These are phyloP conservation scores for Melanotaenia maccullochi DNA, from an alignment of 2,797 vertebrate genomes.

Conservation along the genomic window DNA sequence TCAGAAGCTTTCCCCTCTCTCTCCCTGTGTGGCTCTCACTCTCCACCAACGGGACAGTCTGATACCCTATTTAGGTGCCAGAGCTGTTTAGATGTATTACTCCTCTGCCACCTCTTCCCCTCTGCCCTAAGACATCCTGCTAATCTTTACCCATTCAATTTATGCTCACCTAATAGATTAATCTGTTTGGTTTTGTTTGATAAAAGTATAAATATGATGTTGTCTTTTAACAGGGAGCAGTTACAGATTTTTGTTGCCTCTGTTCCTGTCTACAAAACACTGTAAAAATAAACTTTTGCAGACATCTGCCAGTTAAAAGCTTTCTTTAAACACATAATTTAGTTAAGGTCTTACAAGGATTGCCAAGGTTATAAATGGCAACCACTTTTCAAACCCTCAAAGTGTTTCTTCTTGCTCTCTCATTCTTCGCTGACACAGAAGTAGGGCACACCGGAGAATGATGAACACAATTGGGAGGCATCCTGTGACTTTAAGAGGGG, in stretches of 20 bases:
- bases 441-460: constrained; percentile 79
- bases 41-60: constrained; percentile 58
- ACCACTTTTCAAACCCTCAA: constrained; percentile 40
- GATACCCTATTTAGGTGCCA: constrained; percentile 63
- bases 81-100: constrained; percentile 50
- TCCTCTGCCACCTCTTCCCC: constrained; percentile 23
- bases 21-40: constrained; percentile 37
- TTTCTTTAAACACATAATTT: constrained; percentile 22
- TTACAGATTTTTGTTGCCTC: not conserved
- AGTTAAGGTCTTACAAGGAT: constrained; percentile 28
- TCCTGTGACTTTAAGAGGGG: constrained; percentile 87
- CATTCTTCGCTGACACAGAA: constrained; percentile 78
- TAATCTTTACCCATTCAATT: constrained; percentile 17
- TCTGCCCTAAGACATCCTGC: constrained; percentile 8
- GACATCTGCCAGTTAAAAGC: constrained; percentile 6
- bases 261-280: not conserved
- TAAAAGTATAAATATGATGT: not conserved
- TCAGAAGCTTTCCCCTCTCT: constrained; percentile 61
- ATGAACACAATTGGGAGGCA: constrained; percentile 78
- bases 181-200: constrained; percentile 8
- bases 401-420: constrained; percentile 61
- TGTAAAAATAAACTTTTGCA: not conserved
- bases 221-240: not conserved
- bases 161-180: constrained; percentile 14
- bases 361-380: constrained; percentile 63